Evolutionary conservation across 2,797 vertebrate genomes (phyloP).

Genomic region (Malacoctenus gilli): DNA sequence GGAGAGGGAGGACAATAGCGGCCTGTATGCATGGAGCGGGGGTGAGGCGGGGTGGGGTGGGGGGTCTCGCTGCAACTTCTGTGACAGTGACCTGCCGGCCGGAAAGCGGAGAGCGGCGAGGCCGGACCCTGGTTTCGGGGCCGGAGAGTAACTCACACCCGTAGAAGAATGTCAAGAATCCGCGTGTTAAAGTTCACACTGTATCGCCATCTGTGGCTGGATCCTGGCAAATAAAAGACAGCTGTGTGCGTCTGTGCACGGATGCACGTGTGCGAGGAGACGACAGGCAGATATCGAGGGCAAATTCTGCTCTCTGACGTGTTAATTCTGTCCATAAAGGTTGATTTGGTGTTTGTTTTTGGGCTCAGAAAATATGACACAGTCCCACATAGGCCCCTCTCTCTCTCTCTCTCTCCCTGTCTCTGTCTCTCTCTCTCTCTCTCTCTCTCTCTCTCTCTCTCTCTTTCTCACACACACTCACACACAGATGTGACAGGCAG

Average conservation of each 20-base stretch:
- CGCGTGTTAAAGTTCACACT: constrained; percentile 78
- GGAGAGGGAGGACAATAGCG: constrained; percentile 43
- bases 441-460: no score
- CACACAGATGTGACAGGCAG: neutral
- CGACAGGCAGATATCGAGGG: no score
- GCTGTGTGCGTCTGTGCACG: constrained; percentile 58
- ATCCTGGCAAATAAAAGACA: constrained; percentile 77
- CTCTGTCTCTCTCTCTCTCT: no score
- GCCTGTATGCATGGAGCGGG: constrained; percentile 33
- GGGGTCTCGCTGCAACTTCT: constrained; percentile 23
- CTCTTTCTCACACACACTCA: neutral
- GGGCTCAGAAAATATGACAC: neutral
- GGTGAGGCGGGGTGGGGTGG: no score
- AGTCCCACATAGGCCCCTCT: no score
- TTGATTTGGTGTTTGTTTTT: no score
- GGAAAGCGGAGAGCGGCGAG: constrained; percentile 26
- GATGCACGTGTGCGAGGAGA: constrained; percentile 17
- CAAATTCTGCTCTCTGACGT: no score
- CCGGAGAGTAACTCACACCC: constrained; percentile 68
- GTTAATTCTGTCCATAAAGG: no score
- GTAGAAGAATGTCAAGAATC: constrained; percentile 80
- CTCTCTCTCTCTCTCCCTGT: no score
- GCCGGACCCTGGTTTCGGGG: constrained; percentile 39
- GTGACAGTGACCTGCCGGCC: constrained; percentile 58
- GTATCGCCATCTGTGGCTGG: constrained; percentile 70